phyloP scores from a whole-genome alignment of 2,113 vertebrate genomes.

The Scalopus aquaticus region DNA sequence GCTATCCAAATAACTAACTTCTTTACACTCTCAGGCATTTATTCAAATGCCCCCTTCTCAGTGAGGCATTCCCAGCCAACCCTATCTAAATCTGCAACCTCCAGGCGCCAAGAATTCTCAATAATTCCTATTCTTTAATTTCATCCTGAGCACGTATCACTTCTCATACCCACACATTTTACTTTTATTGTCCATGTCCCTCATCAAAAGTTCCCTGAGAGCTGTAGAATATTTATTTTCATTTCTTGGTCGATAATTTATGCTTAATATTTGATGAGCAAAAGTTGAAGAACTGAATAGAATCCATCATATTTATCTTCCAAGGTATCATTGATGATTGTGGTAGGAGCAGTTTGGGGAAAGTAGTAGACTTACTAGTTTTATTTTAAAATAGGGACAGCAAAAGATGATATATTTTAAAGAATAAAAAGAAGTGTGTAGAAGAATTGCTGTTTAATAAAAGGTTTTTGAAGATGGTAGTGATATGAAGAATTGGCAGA shows the following conservation, averaged over 20 bases:
- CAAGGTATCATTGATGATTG: neutral
- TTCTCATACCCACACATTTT: neutral
- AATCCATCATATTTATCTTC: neutral
- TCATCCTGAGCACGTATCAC: neutral
- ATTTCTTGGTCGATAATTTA: neutral
- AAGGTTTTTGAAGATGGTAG: neutral
- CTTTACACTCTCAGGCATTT: neutral
- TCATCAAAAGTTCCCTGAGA: neutral
- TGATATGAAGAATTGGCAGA: neutral
- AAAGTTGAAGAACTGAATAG: neutral
- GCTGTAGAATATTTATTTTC: neutral
- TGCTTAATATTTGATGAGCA: neutral
- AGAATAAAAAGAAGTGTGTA: neutral
- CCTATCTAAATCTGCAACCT: neutral
- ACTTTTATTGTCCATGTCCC: neutral
- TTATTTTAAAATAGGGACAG: neutral
- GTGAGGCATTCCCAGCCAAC: neutral
- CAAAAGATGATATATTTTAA: neutral
- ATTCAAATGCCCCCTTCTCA: neutral
- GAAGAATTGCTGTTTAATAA: neutral
- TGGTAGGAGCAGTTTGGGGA: neutral
- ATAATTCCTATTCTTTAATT: neutral
- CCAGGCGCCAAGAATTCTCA: neutral
- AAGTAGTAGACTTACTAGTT: neutral
- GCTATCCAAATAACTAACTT: neutral